These are phyloP conservation scores for Dipodomys merriami DNA, from an alignment of 2,113 vertebrate species.

Conservation along the genomic window DNA sequence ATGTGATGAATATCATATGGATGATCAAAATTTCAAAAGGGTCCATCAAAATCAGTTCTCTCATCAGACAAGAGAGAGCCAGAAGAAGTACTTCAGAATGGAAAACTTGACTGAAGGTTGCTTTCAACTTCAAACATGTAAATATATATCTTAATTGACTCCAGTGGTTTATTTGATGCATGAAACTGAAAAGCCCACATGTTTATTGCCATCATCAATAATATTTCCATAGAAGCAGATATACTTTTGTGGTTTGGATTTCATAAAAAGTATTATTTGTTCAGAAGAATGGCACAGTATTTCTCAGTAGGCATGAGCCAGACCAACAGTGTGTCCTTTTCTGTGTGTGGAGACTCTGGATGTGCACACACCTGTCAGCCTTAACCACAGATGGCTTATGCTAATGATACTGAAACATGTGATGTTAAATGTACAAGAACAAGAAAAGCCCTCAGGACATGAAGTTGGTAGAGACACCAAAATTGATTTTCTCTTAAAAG, in stretches of 20 bases:
- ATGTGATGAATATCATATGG: slow-evolving; percentile 99
- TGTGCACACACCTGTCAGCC: background rate
- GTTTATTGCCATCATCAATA: background rate
- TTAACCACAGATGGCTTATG: background rate
- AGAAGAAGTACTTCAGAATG: slow-evolving; percentile 89
- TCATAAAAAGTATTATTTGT: background rate
- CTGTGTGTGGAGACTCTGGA: background rate
- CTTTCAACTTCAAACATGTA: background rate
- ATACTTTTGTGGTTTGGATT: background rate
- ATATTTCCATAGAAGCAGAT: background rate
- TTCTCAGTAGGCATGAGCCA: background rate
- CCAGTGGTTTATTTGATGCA: background rate
- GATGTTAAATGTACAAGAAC: background rate
- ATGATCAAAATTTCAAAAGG: slow-evolving; percentile 97
- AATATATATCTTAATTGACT: background rate
- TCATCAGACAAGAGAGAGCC: slow-evolving; percentile 85
- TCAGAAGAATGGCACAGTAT: background rate
- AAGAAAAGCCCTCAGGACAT: background rate
- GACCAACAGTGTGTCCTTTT: background rate
- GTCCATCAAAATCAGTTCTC: slow-evolving; percentile 93
- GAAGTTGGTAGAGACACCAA: background rate
- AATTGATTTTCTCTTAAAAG: background rate
- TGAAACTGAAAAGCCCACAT: background rate
- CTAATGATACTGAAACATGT: background rate
- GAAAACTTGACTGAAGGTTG: slow-evolving; percentile 90